phyloP scores from a whole-genome alignment of 2,888 invertebrate genomes.

The Cosmia pyralina region DNA sequence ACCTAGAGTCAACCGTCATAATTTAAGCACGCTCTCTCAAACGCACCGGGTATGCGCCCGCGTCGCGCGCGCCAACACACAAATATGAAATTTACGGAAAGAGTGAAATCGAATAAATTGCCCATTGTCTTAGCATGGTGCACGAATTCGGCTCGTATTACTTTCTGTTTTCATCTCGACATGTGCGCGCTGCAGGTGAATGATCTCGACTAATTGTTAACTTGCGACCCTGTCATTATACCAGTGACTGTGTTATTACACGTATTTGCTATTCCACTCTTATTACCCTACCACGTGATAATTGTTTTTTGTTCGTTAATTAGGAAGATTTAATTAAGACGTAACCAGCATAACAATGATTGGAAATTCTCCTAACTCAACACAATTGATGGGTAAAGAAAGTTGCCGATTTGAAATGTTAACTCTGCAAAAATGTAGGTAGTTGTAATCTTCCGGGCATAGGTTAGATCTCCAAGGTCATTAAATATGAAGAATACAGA shows the following conservation, averaged over 20 bases:
- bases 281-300: slow-evolving; percentile 48
- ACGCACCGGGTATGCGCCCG: slow-evolving; percentile 49
- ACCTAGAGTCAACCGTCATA: slow-evolving; percentile 55
- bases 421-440: slow-evolving; percentile 20
- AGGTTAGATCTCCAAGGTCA: neutral
- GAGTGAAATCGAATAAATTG: slow-evolving; percentile 89
- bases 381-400: slow-evolving; percentile 55
- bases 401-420: slow-evolving; percentile 47
- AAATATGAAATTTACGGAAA: slow-evolving; percentile 87
- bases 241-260: slow-evolving; percentile 51
- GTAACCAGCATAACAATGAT: slow-evolving; percentile 58
- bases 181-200: slow-evolving; percentile 77
- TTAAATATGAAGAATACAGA: slow-evolving; percentile 5
- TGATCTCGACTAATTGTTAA: slow-evolving; percentile 70
- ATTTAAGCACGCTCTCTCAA: slow-evolving; percentile 67
- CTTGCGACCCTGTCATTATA: slow-evolving; percentile 68
- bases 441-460: slow-evolving; percentile 8
- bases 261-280: slow-evolving; percentile 59
- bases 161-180: slow-evolving; percentile 86
- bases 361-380: slow-evolving; percentile 53
- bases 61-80: slow-evolving; percentile 67
- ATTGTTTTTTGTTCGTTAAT: slow-evolving; percentile 55
- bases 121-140: slow-evolving; percentile 85
- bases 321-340: slow-evolving; percentile 61
- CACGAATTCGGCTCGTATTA: slow-evolving; percentile 86